Evolutionary conservation across 2,797 vertebrate species (phyloP).

Genomic region (Hoplostethus mediterraneus): DNA sequence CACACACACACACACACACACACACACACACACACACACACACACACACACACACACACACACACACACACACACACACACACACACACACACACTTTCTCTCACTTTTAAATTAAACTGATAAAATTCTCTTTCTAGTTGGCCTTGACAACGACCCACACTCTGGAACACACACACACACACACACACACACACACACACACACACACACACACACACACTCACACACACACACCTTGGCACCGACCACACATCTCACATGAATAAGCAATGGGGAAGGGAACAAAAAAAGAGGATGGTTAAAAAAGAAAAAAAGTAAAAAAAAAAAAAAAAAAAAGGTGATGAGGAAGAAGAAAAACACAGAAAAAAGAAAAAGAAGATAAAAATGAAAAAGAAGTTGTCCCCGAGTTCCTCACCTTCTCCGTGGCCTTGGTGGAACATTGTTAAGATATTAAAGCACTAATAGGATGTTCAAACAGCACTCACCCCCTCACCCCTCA

Average conservation of each 20-base stretch:
- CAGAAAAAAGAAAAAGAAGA: not conserved
- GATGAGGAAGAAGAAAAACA: conserved; percentile 16
- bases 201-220: conserved; percentile 33
- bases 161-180: conserved; percentile 14
- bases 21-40: conserved; percentile 4
- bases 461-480: conserved; percentile 47
- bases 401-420: conserved; percentile 33
- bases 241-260: conserved; percentile 55
- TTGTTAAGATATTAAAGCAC: conserved; percentile 52
- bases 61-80: conserved; percentile 2
- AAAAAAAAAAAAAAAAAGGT: conserved; percentile 4
- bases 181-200: conserved; percentile 2
- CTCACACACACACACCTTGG: conserved; percentile 41
- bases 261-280: conserved; percentile 67
- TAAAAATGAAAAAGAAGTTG: conserved; percentile 1
- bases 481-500: conserved; percentile 14
- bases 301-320: not conserved
- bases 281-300: conserved; percentile 16
- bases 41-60: conserved; percentile 25
- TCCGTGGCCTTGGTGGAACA: conserved; percentile 22
- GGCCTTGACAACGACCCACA: conserved; percentile 73
- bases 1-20: conserved; percentile 33
- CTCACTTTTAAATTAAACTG: conserved; percentile 75
- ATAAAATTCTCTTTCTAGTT: conserved; percentile 79
- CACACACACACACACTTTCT: conserved; percentile 30